A percentile compares a stretch with the other conserved stretches of the same genome.
These are phyloP conservation scores for Eidolon helvum DNA, from an alignment of 2,113 vertebrate species.

Conservation along the genomic window DNA sequence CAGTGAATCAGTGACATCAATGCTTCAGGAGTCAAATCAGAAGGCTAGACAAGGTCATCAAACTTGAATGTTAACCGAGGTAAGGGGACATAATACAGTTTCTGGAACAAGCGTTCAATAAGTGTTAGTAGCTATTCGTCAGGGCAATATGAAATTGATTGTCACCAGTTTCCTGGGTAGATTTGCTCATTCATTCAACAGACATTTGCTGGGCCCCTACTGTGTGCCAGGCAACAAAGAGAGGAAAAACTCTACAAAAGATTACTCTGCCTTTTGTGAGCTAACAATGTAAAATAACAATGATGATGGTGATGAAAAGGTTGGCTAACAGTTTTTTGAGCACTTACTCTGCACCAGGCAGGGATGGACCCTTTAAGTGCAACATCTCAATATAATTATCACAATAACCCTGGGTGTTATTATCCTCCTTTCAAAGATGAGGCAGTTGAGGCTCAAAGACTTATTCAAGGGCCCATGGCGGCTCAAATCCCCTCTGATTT, in stretches of 20 bases:
- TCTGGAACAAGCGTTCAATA: neutral
- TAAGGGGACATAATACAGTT: neutral
- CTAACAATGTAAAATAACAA: neutral
- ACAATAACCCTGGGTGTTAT: neutral
- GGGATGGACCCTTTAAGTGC: neutral
- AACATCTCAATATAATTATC: neutral
- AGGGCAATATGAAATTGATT: neutral
- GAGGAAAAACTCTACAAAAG: neutral
- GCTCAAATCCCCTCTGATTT: neutral
- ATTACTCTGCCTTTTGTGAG: neutral
- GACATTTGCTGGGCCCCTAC: neutral
- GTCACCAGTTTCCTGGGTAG: neutral
- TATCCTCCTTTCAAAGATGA: neutral
- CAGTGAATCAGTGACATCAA: neutral
- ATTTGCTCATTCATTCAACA: neutral
- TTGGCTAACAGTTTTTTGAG: neutral
- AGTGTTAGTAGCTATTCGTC: neutral
- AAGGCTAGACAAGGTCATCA: neutral
- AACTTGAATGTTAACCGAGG: neutral
- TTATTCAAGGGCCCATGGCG: neutral
- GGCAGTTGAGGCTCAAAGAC: neutral
- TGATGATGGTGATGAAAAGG: neutral
- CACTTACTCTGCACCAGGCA: neutral
- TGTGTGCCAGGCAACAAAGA: neutral
- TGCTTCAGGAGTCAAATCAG: neutral